Evolutionary conservation across 2,888 invertebrate species (phyloP), one percentile per base, ranked within the genome.

Genomic region (Drosophila niveifrons): DNA sequence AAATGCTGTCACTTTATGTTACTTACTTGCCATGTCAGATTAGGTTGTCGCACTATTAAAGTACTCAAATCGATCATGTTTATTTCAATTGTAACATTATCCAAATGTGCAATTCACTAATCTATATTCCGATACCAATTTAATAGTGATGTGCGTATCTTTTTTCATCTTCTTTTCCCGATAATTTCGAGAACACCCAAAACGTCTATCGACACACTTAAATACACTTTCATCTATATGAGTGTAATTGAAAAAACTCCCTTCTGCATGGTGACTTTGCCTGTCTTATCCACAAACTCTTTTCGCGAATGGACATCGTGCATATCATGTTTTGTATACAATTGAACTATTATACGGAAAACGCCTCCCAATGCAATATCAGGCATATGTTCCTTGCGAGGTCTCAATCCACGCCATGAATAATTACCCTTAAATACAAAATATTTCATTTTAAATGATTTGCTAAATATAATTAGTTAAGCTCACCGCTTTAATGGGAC

Each of bases 1-100:
- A 80, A 75, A 73, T 71, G 65, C 53, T 44, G 50, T 53, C 46
- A 29, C 18, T 63, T 44, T 39, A n/a, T n/a, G n/a, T n/a, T n/a
- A 18, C 15, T 31, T 36, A n/a, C n/a, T 41, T 31, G 18, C 44
- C 13, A 13, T 13, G 39, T 39, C 39, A 13, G 55, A 41, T 53
- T 71, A 56, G 62, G 47, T 58, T 63, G 46, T 53, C 18, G 41
- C 15, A 39, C 29, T 47, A 57, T 29, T 23, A 48, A 36, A 18
- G 9, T 13, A 23, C 46, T 10, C 15, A 18, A 34, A 46, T 15
- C 56, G 36, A 46, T 57, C 2, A 36, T 11, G n/a, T n/a, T 36
- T 36, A n/a, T 11, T 36, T 36, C 4, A n/a, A 36, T 36, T 36
- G 0, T 2, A 0, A n/a, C 1, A 23, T 6, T 6, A 11, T 11